phyloP scores from a whole-genome alignment of 1,140 invertebrate species.

The Drosophila truncata region DNA sequence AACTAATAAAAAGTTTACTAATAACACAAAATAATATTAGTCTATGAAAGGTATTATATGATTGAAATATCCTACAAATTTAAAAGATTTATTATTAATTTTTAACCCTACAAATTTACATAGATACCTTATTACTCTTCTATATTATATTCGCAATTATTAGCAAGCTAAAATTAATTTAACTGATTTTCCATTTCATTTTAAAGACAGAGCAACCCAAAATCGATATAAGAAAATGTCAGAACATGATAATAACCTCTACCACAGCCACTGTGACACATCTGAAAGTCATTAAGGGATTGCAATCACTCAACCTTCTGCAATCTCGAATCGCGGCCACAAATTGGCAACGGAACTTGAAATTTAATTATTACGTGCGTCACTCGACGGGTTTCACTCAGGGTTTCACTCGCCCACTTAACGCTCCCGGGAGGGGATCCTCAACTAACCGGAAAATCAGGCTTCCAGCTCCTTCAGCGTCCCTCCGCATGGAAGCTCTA shows the following conservation, averaged over 20 bases:
- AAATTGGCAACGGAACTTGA: conserved; percentile 38
- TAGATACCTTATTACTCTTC: neutral
- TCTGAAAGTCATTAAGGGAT: neutral
- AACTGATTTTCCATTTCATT: neutral
- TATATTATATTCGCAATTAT: neutral
- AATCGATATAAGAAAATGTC: neutral
- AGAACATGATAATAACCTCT: neutral
- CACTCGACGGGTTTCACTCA: conserved; percentile 33
- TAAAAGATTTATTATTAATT: neutral
- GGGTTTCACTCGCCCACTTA: conserved; percentile 39
- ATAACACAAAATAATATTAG: neutral
- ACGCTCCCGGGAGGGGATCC: conserved; percentile 13
- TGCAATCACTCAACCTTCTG: conserved; percentile 11
- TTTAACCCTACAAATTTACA: neutral
- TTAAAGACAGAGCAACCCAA: too few relatives aligned
- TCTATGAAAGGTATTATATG: neutral
- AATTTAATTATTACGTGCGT: conserved; percentile 55
- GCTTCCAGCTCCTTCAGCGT: neutral
- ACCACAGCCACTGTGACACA: neutral
- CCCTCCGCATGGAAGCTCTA: neutral
- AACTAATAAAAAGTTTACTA: too few relatives aligned
- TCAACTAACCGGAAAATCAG: conserved; percentile 28
- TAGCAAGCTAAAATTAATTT: neutral
- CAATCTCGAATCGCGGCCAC: conserved; percentile 17
- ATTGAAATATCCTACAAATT: neutral